Base-by-base conservation (phyloP, 2,888 invertebrate genomes). In the Gerris lacustris region DNA sequence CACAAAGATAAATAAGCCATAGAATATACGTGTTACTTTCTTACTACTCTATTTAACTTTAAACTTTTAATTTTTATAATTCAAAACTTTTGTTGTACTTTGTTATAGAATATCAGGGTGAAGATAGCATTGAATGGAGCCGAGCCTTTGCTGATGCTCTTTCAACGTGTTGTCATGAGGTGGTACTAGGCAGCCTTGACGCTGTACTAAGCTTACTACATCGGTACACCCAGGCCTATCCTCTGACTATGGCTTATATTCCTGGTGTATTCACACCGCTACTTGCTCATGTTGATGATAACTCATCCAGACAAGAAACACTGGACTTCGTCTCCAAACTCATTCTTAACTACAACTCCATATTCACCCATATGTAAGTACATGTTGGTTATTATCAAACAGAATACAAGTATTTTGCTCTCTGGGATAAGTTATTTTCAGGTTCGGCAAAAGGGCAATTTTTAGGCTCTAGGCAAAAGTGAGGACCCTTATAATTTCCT, bases 171-270 rank as follows among this genome's bases (percentile, higher is more conserved):
- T 55, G 55, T 55, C 55, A 55, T 55, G 55, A 55, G 15, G 55
- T 55, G 55, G 15, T 55, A 5, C 15, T 55, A 31, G 79, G 78
- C 67, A 79, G 81, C 74, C 79, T 79, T 72, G 77, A 78, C 71
- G 77, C 81, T 17, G 77, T 83, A 55, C 76, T 79, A 45, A 77
- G 78, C 17, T 81, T 83, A 76, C 78, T 83, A 66, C 79, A 79
- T 31, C 76, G 79, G 66, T 81, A 82, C n/a, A 77, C 81, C 0
- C 69, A 71, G 17, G 71, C 72, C 6, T 73, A 76, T 71, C 74
- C 73, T 79, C 80, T 73, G 43, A 62, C 74, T 47, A 67, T 73
- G 15, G 72, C 72, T 2, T 76, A 74, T 64, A 69, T 76, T 17
- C 74, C 76, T 1, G 66, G 74, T n/a, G 76, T 75, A 43, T 76